These are phyloP conservation scores for Phytoseiulus persimilis DNA, from an alignment of 2,888 invertebrate genomes.

Conservation along the genomic window DNA sequence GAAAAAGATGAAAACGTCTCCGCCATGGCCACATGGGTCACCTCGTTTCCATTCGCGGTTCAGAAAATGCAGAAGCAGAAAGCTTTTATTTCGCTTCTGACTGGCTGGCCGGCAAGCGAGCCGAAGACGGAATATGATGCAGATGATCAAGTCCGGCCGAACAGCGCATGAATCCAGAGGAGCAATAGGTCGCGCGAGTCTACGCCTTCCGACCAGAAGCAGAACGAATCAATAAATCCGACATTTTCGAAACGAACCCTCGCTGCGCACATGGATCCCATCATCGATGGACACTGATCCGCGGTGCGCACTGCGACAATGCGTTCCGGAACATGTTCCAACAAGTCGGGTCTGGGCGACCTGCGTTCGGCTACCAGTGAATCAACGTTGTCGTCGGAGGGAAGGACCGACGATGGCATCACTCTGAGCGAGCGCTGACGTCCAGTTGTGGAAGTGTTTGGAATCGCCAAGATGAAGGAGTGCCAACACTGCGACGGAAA, in stretches of 20 bases:
- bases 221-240: neutral
- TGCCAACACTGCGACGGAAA: neutral
- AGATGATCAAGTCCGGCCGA: neutral
- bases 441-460: neutral
- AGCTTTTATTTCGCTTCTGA: constrained; percentile 5
- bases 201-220: neutral
- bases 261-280: no score
- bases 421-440: neutral
- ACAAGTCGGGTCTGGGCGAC: neutral
- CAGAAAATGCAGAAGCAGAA: constrained; percentile 5
- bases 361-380: neutral
- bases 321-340: neutral
- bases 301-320: no score
- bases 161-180: neutral
- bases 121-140: neutral
- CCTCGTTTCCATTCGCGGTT: neutral
- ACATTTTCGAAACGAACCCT: neutral
- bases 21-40: neutral
- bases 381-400: neutral
- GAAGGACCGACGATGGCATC: neutral
- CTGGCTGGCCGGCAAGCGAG: neutral
- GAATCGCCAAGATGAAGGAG: neutral
- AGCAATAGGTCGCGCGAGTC: neutral
- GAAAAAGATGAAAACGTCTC: neutral
- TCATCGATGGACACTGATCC: no score